phyloP scores from a whole-genome alignment of 2,797 vertebrate species.

The Tadarida brasiliensis region DNA sequence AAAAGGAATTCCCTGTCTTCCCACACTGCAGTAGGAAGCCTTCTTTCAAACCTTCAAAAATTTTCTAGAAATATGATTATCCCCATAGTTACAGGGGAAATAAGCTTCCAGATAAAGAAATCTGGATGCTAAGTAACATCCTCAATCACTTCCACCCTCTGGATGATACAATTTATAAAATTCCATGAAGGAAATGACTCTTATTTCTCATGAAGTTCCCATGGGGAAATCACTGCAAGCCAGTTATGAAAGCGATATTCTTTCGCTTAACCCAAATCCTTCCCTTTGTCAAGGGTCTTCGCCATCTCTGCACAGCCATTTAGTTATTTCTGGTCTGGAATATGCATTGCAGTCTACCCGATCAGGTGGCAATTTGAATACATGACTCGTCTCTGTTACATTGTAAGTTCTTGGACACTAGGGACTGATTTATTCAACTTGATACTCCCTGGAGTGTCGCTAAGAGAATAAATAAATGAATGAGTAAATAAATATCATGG shows the following conservation, averaged over 20 bases:
- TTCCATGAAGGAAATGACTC: conserved; percentile 75
- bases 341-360: background rate
- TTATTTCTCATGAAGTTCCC: conserved; percentile 65
- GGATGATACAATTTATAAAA: conserved; percentile 62
- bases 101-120: conserved; percentile 71
- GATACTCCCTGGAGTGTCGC: background rate
- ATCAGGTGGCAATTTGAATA: background rate
- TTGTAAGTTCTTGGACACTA: background rate
- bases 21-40: conserved; percentile 9
- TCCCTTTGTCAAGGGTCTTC: background rate
- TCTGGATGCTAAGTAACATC: conserved; percentile 63
- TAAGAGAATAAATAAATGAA: background rate
- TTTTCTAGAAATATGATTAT: conserved; percentile 66
- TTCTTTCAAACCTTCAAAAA: conserved; percentile 53
- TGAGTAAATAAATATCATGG: background rate
- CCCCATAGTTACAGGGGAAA: conserved; percentile 61
- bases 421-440: conserved; percentile 6
- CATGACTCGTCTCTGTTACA: background rate
- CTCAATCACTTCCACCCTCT: conserved; percentile 72
- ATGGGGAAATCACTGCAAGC: conserved; percentile 42
- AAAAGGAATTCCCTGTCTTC: conserved; percentile 38
- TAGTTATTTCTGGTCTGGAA: background rate
- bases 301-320: background rate
- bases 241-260: conserved; percentile 8
- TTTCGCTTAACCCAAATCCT: background rate